Base-by-base conservation (phyloP, 2,113 vertebrate genomes). In the Otolemur garnettii region DNA sequence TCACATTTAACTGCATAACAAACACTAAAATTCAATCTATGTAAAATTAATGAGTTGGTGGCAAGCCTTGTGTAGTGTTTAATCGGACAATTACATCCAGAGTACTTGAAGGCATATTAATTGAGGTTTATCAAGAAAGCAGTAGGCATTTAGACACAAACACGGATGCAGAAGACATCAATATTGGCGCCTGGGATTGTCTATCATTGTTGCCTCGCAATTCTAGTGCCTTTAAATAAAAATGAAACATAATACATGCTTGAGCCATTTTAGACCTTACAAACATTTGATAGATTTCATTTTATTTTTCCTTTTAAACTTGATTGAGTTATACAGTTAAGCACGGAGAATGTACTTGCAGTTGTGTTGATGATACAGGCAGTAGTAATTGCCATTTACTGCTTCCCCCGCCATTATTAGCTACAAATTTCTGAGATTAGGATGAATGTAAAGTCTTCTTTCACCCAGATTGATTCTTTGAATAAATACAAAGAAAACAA, bases 21-120 rank as follows among this genome's bases (percentile, higher is more conserved):
- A 97, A 97, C 96, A 98, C 97, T 98, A 98, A 97, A 97, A 96
- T 97, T 96, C 97, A 98, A 96, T 97, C 98, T 98, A 96, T 94
- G 97, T 78, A 97, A 96, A 97, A 97, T 98, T 98, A 98, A 98
- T 98, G 97, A 98, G 96, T 97, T 98, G 96, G 60, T 97, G 66
- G 97, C 82, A 94, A 94, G 35, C 91, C 72, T 96, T 87, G 83
- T 97, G 95, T 92, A 91, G 97, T 90, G 93, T 97, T 98, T 97
- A 94, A 98, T 96, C 95, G 96, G 97, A 97, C 97, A 98, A 98
- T 98, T 98, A 95, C 45, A 93, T 96, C 97, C 55, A 45, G 91
- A 93, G 91, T 84, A 96, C 86, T 97, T 94, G 85, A 89, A 96
- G 91, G 93, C 83, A 93, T 93, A 91, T 97, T 97, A 89, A 95